Evolutionary conservation across 2,797 vertebrate species (phyloP), one percentile per base, ranked within the genome.

Genomic region (Thunnus albacares): DNA sequence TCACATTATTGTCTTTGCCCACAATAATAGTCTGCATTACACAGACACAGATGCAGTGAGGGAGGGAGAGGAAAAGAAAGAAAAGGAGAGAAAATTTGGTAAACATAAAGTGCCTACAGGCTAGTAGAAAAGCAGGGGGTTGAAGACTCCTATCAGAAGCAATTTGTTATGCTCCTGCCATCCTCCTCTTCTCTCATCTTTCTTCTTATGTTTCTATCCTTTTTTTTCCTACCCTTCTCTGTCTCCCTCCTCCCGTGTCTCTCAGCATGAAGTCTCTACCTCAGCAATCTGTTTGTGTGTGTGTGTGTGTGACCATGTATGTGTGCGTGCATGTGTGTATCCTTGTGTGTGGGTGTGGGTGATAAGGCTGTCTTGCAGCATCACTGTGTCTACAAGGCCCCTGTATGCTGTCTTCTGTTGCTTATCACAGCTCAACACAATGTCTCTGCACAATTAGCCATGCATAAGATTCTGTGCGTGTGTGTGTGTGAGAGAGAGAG

Each of bases 391-490:
- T 90, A 94, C 93, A 93, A 90, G 91, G 87, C 85, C 82, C 87
- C 81, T 73, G 76, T 86, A 90, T 85, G 82, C 86, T 89, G 87
- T 91, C 90, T 91, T 90, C 83, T 90, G 75, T 91, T 90, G 88
- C 92, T 94, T 95, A 94, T 94, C 94, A 87, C 90, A 87, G 91
- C 86, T 87, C 83, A 90, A 89, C 94, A 94, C 93, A 92, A 90
- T 89, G 92, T 92, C 92, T 93, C 91, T 85, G 85, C 89, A 88
- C 92, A 93, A 93, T 93, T 94, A 94, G 87, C 90, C 89, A 94
- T 92, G 90, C 92, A 89, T 91, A 86, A 60, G 84, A 84, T 43
- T 80, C 2, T 74, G 28, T 78, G 56, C 76, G 75, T 64, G 81
- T 71, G 61, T 75, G 24, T 66, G 72, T 63, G 47, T 71, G 63